A percentile compares a stretch with the other conserved stretches of the same genome.
Conservation (phyloP, 2,797 vertebrate genomes). For the Ceryle rudis region DNA sequence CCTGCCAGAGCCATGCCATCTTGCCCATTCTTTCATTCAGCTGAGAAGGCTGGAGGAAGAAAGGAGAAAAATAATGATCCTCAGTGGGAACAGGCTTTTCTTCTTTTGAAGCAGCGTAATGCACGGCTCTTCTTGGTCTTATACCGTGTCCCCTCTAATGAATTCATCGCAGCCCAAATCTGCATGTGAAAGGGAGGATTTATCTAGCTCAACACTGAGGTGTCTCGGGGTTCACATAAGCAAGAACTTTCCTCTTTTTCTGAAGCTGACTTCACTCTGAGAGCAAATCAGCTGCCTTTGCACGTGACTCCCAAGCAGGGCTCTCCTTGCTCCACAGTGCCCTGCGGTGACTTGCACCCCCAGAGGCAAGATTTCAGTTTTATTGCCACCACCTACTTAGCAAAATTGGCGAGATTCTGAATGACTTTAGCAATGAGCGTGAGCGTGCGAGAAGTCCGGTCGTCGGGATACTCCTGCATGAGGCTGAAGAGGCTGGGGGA, state of each 20-base stretch:
- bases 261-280: background rate
- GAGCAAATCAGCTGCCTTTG: background rate
- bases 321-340: background rate
- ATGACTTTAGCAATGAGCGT: constrained; percentile 98
- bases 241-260: background rate
- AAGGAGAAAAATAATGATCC: background rate
- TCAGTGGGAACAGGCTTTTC: background rate
- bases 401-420: constrained; percentile 97
- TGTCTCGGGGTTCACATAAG: background rate
- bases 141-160: background rate
- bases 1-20: fast-evolving
- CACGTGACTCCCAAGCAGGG: fast-evolving
- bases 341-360: background rate
- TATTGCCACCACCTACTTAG: constrained; percentile 84
- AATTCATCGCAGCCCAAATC: background rate
- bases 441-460: constrained; percentile 91
- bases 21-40: background rate
- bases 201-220: background rate
- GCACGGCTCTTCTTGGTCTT: background rate
- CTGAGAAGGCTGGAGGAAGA: background rate
- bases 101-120: background rate
- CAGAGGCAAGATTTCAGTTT: background rate
- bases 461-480: constrained; percentile 95
- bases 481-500: constrained; percentile 95
- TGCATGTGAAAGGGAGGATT: background rate